Percentiles rank a stretch among this genome's conserved stretches.
phyloP scores from a whole-genome alignment of 2,113 vertebrate species.

The Motacilla alba region DNA sequence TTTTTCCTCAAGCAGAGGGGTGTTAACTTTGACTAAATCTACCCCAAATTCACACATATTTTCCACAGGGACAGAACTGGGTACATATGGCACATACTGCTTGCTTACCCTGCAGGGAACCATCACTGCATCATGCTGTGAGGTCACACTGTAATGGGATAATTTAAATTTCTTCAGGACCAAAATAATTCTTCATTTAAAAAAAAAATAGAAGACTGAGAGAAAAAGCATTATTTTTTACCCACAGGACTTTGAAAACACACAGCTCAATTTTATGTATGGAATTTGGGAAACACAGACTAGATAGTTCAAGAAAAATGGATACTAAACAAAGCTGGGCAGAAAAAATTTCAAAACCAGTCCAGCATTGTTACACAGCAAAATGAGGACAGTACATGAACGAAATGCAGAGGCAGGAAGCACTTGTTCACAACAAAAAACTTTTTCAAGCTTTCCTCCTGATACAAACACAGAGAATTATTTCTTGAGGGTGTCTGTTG shows the following conservation, averaged over 20 bases:
- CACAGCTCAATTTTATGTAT: fast-evolving
- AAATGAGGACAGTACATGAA: background rate
- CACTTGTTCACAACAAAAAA: background rate
- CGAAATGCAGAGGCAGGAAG: background rate
- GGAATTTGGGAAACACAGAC: background rate
- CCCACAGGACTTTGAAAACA: background rate
- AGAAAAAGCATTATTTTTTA: background rate
- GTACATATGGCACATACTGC: background rate
- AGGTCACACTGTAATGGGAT: background rate
- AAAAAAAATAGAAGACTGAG: background rate
- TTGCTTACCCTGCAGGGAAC: background rate
- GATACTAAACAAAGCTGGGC: background rate
- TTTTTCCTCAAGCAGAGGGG: background rate
- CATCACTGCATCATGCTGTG: background rate
- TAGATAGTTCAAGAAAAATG: background rate
- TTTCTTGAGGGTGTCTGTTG: background rate
- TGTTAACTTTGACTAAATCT: background rate
- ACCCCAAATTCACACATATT: background rate
- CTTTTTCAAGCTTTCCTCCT: background rate
- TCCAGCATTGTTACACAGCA: background rate
- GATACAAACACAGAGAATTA: background rate
- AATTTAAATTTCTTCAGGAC: background rate
- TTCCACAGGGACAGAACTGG: background rate
- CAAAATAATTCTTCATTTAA: background rate
- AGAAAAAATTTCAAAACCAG: background rate